phyloP scores from a whole-genome alignment of 2,113 vertebrate species.

The Epinephelus fuscoguttatus region DNA sequence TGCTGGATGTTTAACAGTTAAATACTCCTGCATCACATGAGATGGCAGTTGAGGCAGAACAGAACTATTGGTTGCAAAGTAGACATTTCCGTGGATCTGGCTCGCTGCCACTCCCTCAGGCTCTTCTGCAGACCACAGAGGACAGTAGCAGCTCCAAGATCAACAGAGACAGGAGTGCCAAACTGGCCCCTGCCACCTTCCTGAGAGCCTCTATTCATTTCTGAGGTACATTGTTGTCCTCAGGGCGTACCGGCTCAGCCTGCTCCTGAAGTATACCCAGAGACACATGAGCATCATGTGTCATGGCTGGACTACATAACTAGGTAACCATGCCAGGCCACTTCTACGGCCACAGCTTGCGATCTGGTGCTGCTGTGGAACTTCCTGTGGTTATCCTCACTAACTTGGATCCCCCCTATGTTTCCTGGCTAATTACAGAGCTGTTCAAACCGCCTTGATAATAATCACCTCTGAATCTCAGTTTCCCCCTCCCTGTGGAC shows the following conservation, averaged over 20 bases:
- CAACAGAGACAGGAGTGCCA: background rate
- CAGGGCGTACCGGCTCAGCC: background rate
- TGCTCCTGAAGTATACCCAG: background rate
- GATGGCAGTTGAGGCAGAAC: background rate
- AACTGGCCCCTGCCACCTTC: background rate
- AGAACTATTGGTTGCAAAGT: background rate
- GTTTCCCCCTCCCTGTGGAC: background rate
- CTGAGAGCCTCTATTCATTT: background rate
- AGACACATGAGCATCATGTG: conserved; percentile 6
- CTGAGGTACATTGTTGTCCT: background rate
- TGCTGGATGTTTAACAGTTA: background rate
- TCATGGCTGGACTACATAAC: conserved; percentile 1
- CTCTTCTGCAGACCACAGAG: background rate
- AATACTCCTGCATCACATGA: background rate
- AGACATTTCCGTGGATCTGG: background rate
- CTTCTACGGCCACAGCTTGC: conserved; percentile 1
- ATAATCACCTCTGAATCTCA: conserved; percentile 11
- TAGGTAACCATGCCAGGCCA: background rate
- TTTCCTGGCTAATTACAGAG: conserved; percentile 9
- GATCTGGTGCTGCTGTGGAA: background rate
- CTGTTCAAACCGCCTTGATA: background rate
- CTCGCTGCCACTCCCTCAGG: background rate
- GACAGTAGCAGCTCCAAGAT: background rate
- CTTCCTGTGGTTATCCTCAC: conserved; percentile 19
- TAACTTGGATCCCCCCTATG: background rate